phyloP scores from a whole-genome alignment of 2,797 vertebrate genomes.

The Euthynnus affinis region DNA sequence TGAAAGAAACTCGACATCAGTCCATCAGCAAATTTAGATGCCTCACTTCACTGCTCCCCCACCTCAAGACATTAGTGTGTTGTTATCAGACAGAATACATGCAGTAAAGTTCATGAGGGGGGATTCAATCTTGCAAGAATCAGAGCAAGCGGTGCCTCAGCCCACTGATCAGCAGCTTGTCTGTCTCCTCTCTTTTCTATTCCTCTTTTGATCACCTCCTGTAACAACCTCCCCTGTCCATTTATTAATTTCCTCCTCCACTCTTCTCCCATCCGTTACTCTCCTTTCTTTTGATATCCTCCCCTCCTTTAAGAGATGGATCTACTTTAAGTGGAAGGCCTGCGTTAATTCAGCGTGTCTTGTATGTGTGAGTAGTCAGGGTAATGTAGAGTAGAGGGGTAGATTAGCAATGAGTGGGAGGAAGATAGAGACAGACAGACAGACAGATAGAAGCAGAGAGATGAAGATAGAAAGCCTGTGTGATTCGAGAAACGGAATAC shows the following conservation, averaged over 20 bases:
- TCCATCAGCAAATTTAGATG: slow-evolving; percentile 42
- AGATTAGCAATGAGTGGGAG: slow-evolving; percentile 38
- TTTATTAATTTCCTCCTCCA: slow-evolving; percentile 46
- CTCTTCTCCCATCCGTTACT: slow-evolving; percentile 43
- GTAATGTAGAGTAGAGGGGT: background rate
- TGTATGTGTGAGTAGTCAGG: slow-evolving; percentile 17
- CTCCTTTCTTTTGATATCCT: slow-evolving; percentile 29
- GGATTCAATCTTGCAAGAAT: slow-evolving; percentile 24
- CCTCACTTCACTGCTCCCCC: slow-evolving; percentile 10
- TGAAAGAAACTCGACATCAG: slow-evolving; percentile 44
- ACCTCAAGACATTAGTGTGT: background rate
- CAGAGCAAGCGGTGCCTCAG: background rate
- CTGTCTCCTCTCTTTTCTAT: slow-evolving; percentile 32
- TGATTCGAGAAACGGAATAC: slow-evolving; percentile 42
- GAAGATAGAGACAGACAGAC: slow-evolving; percentile 22
- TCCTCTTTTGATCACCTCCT: slow-evolving; percentile 46
- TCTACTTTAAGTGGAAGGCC: slow-evolving; percentile 27
- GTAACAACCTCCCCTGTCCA: slow-evolving; percentile 44
- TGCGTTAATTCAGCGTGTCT: slow-evolving; percentile 58
- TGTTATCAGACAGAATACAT: slow-evolving; percentile 34
- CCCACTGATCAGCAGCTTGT: slow-evolving; percentile 6
- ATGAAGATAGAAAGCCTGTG: slow-evolving; percentile 29
- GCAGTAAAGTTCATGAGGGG: slow-evolving; percentile 19
- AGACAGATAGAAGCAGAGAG: slow-evolving; percentile 4
- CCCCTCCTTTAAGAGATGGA: slow-evolving; percentile 21